phyloP scores from a whole-genome alignment of 2,113 vertebrate genomes.

The Mustelus asterias region DNA sequence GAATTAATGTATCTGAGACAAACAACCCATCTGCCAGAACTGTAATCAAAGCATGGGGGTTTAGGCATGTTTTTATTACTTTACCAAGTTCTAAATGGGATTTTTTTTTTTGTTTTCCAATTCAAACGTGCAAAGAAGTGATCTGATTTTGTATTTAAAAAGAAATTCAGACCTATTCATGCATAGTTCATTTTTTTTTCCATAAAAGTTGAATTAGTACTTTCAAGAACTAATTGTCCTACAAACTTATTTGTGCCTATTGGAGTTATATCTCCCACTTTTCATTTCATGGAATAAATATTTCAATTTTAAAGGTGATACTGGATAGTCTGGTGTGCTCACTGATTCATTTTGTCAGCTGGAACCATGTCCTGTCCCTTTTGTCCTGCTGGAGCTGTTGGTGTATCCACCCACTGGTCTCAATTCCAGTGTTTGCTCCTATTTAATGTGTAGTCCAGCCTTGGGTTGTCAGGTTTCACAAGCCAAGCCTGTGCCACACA shows the following conservation, averaged over 20 bases:
- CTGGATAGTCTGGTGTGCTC: constrained; percentile 13
- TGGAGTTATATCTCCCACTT: constrained; percentile 33
- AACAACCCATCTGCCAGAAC: constrained; percentile 31
- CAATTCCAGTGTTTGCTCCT: background rate
- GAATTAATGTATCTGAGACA: constrained; percentile 34
- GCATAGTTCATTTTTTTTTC: constrained; percentile 36
- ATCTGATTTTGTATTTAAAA: constrained; percentile 37
- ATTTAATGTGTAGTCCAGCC: background rate
- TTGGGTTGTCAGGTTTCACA: background rate
- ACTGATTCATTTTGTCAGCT: background rate
- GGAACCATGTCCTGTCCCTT: background rate
- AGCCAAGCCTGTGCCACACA: background rate
- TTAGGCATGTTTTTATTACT: constrained; percentile 35
- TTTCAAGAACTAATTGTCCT: constrained; percentile 35
- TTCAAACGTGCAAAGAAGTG: constrained; percentile 35
- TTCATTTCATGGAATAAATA: constrained; percentile 33
- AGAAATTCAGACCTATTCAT: constrained; percentile 24
- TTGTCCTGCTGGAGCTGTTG: background rate
- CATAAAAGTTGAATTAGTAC: constrained; percentile 28
- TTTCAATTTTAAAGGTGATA: constrained; percentile 30
- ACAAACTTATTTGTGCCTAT: constrained; percentile 34
- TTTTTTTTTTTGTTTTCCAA: constrained; percentile 17
- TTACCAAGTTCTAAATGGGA: constrained; percentile 22
- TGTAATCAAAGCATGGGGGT: constrained; percentile 37
- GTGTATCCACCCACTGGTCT: background rate